phyloP scores from a whole-genome alignment of 2,113 vertebrate species.

The Carassius gibelio region DNA sequence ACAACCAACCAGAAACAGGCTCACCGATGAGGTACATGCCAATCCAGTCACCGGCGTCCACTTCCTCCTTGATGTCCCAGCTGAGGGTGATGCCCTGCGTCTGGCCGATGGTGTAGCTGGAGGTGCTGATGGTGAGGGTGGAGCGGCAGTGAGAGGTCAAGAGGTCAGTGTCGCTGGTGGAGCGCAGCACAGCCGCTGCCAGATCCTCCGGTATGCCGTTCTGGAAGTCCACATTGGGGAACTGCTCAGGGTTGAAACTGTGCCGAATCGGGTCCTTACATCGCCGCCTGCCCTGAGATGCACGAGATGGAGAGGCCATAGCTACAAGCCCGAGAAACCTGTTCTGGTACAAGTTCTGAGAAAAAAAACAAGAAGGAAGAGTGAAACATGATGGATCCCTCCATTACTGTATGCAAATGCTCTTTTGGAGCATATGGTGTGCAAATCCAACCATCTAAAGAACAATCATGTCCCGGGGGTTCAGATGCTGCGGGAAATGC shows the following conservation, averaged over 20 bases:
- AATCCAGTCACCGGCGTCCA: slow-evolving; percentile 91
- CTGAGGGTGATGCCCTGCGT: slow-evolving; percentile 83
- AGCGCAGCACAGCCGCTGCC: slow-evolving; percentile 76
- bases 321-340: slow-evolving; percentile 66
- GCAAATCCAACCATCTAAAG: neutral
- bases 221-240: slow-evolving; percentile 83
- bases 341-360: slow-evolving; percentile 67
- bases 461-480: neutral
- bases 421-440: neutral
- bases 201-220: slow-evolving; percentile 68
- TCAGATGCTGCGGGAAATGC: neutral
- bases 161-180: slow-evolving; percentile 88
- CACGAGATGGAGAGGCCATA: slow-evolving; percentile 87
- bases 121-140: slow-evolving; percentile 85
- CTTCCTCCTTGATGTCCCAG: slow-evolving; percentile 93
- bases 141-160: slow-evolving; percentile 88
- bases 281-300: slow-evolving; percentile 81
- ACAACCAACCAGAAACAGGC: neutral
- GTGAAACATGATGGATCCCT: neutral
- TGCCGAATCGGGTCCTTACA: slow-evolving; percentile 86
- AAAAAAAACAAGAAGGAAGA: slow-evolving; percentile 4
- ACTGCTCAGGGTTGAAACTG: slow-evolving; percentile 89
- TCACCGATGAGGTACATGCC: slow-evolving; percentile 91
- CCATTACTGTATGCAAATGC: neutral
- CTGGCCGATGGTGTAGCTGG: slow-evolving; percentile 85